These are phyloP conservation scores for Athalia circularis DNA, from an alignment of 2,888 invertebrate genomes.

Conservation along the genomic window DNA sequence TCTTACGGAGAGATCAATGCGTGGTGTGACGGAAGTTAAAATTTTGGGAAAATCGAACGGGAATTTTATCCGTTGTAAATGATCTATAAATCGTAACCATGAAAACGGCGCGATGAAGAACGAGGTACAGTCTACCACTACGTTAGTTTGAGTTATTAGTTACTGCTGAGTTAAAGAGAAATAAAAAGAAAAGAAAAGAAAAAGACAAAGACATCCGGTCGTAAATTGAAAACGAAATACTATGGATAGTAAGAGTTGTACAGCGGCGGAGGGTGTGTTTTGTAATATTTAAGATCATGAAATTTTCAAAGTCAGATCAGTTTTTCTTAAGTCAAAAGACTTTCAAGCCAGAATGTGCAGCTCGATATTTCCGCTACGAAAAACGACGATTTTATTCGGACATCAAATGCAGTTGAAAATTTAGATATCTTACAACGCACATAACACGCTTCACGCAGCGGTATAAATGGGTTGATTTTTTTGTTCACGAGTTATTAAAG, in stretches of 20 bases:
- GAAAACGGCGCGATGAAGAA: background rate
- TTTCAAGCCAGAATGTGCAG: no score
- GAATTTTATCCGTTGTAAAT: no score
- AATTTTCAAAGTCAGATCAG: background rate
- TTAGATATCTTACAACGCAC: no score
- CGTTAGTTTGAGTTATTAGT: constrained; percentile 23
- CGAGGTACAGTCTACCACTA: background rate
- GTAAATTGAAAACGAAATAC: constrained; percentile 34
- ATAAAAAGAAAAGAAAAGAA: background rate
- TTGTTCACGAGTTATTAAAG: background rate
- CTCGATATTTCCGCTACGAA: no score
- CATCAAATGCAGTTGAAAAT: no score
- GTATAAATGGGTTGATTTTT: no score
- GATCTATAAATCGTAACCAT: background rate
- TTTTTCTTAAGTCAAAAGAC: no score
- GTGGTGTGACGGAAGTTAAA: background rate
- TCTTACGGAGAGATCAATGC: no score
- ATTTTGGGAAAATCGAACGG: background rate
- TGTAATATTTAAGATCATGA: background rate
- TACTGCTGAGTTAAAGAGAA: background rate
- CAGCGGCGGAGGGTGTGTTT: background rate
- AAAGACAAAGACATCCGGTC: constrained; percentile 24
- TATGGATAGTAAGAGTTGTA: background rate
- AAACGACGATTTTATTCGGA: no score
- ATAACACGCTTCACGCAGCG: no score